phyloP scores from a whole-genome alignment of 2,888 invertebrate genomes.

The Fragum sueziense region DNA sequence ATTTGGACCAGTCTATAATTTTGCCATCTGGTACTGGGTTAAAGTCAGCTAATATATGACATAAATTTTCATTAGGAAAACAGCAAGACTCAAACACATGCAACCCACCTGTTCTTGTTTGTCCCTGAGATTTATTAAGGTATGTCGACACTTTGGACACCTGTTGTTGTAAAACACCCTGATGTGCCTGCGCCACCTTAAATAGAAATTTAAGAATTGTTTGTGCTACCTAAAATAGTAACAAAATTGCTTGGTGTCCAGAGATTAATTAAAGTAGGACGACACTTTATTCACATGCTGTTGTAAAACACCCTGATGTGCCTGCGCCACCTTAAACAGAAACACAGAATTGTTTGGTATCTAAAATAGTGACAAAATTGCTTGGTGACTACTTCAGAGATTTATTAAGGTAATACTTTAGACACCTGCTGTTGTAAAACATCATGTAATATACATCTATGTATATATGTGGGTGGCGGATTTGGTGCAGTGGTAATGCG shows the following conservation, averaged over 20 bases:
- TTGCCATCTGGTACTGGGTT: no score
- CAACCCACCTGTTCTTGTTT: conserved; percentile 3
- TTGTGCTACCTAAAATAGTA: no score
- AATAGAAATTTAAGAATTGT: conserved; percentile 69
- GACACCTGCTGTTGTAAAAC: conserved; percentile 82
- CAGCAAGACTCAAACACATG: neutral
- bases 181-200: conserved; percentile 85
- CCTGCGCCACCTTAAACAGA: conserved; percentile 84
- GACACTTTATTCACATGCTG: conserved; percentile 63
- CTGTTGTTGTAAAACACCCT: conserved; percentile 83
- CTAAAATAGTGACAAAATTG: no score
- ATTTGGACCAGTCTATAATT: no score
- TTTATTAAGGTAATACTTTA: conserved; percentile 44
- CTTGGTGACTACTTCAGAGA: neutral
- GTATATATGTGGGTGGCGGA: no score
- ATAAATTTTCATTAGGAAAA: no score
- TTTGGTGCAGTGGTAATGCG: no score
- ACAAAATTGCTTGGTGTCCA: no score
- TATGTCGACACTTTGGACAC: conserved; percentile 55
- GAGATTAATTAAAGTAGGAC: conserved; percentile 16
- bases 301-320: conserved; percentile 84
- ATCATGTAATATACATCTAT: no score
- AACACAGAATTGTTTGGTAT: no score
- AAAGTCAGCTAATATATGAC: no score
- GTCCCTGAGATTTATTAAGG: conserved; percentile 12